Evolutionary conservation across 2,888 invertebrate genomes (phyloP).

Genomic region (Dasypogon diadema): DNA sequence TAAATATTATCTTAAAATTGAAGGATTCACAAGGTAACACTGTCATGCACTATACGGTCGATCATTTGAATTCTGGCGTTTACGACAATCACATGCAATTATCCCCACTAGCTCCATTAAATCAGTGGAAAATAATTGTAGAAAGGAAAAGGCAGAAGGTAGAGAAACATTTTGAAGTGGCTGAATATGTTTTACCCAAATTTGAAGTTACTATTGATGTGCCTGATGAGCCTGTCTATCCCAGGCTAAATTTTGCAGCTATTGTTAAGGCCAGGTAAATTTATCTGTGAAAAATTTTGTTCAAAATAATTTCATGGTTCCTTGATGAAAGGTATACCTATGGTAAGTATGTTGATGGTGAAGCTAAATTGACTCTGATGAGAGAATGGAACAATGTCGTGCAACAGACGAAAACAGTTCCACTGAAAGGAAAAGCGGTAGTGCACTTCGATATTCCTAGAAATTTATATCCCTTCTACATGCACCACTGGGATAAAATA

Average conservation of each 20-base stretch:
- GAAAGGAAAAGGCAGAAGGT: conserved; percentile 67
- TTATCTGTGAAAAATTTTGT: background rate
- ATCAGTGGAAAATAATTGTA: conserved; percentile 80
- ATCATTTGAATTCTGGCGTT: conserved; percentile 76
- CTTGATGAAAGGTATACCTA: conserved; percentile 78
- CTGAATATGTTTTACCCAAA: conserved; percentile 89
- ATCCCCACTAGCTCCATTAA: conserved; percentile 82
- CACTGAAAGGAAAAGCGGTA: conserved; percentile 75
- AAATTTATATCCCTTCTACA: conserved; percentile 65
- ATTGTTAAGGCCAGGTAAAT: conserved; percentile 84
- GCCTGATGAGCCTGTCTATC: conserved; percentile 83
- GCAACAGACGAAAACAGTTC: conserved; percentile 74
- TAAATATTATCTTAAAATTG: too few relatives aligned
- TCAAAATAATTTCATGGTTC: background rate
- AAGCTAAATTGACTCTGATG: conserved; percentile 81
- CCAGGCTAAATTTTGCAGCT: conserved; percentile 79
- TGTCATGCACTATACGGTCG: conserved; percentile 73
- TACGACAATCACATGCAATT: conserved; percentile 79
- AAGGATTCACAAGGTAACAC: conserved; percentile 80
- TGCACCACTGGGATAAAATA: background rate
- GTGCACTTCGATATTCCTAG: conserved; percentile 80
- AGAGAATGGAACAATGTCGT: too few relatives aligned
- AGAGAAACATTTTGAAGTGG: conserved; percentile 72
- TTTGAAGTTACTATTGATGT: conserved; percentile 86
- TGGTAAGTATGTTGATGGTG: conserved; percentile 88